Evolutionary conservation across 1,140 invertebrate genomes (phyloP), one percentile per base, ranked within the genome.

Genomic region (Mya arenaria): DNA sequence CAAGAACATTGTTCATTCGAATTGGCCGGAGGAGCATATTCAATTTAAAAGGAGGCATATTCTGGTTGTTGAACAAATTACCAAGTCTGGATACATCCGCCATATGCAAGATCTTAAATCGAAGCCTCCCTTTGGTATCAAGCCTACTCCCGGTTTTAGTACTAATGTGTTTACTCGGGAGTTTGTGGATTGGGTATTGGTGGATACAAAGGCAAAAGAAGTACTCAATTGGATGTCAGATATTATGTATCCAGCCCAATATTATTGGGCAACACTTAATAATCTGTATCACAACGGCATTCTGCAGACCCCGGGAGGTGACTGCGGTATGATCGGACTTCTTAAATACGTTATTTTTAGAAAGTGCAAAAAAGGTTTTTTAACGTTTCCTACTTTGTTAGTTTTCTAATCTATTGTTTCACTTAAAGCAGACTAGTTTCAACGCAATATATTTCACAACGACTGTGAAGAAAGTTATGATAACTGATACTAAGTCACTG

Each of bases 201-300:
- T n/a, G 4, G 86, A 90, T 69, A 60, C 69, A 23, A 81, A 65
- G 44, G 84, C 88, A 17, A 66, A 56, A 13, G 80, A 83, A 52
- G 83, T 90, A n/a, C 65, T 91, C 10, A 62, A 82, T n/a, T 91
- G 90, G 90, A 83, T 81, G 44, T 52, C 78, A 28, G 84, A 87
- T 25, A 90, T 89, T 0, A 87, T 84, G 52, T 87, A 84, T 62
- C 90, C 90, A 19, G 90, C 90, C 41, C 89, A 91, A 77, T 85
- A 88, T 65, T 91, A 87, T 75, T 91, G 90, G 90, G 83, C 86
- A 4, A 90, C 88, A 1, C 66, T 91, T 13, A 87, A 91, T 62
- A 81, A 72, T 44, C 32, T 86, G 5, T 82, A 77, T n/a, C 72
- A 71, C 41, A 91, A 91, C 62, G 79, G 82, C 0, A 84, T 85